Percentiles rank a stretch among this genome's conserved stretches.
phyloP scores from a whole-genome alignment of 1,140 invertebrate species.

The Danaus plexippus region DNA sequence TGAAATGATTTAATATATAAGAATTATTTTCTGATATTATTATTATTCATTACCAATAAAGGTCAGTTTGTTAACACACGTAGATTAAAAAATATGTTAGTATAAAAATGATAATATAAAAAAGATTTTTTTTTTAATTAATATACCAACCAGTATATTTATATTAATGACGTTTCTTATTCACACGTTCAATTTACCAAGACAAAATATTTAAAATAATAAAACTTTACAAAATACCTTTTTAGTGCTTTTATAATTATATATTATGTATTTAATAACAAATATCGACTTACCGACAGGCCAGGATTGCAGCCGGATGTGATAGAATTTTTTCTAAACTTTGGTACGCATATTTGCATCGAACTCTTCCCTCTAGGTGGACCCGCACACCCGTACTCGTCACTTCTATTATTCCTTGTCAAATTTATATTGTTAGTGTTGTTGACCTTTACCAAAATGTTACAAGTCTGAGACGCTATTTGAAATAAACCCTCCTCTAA shows the following conservation, averaged over 20 bases:
- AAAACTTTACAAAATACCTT: too few relatives aligned
- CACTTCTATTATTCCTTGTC: conserved; percentile 75
- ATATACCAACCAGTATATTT: neutral
- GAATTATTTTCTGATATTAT: conserved; percentile 2
- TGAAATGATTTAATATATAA: neutral
- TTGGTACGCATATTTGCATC: conserved; percentile 61
- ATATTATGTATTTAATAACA: neutral
- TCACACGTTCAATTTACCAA: too few relatives aligned
- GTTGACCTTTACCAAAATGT: conserved; percentile 80
- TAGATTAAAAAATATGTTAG: neutral
- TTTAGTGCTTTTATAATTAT: neutral
- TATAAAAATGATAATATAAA: too few relatives aligned
- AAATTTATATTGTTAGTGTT: conserved; percentile 81
- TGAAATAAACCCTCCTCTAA: conserved; percentile 80
- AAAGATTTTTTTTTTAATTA: neutral
- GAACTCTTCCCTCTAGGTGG: conserved; percentile 56
- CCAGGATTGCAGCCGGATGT: conserved; percentile 68
- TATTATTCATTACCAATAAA: neutral
- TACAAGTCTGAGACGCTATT: conserved; percentile 81
- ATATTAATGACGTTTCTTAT: too few relatives aligned
- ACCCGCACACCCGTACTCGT: conserved; percentile 72
- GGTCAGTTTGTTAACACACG: neutral
- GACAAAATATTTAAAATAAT: too few relatives aligned
- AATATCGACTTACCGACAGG: conserved; percentile 59
- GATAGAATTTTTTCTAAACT: conserved; percentile 62